Evolutionary conservation across 2,797 vertebrate genomes (phyloP), one percentile per base, ranked within the genome.

Genomic region (Liparis tanakae): DNA sequence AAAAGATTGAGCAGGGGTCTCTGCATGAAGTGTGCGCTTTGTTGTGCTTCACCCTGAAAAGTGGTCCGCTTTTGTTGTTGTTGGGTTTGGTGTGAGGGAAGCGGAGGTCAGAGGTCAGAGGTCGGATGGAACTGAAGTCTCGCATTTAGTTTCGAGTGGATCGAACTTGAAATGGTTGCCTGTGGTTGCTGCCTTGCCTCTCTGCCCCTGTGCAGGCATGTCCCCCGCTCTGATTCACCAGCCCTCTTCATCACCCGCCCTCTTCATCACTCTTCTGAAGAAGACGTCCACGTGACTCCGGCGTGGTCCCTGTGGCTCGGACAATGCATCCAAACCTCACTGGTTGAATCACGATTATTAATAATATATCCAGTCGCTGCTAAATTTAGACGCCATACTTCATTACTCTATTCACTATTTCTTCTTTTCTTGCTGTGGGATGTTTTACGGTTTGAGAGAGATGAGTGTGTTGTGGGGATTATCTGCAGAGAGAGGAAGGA

Each of bases 141-240:
- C 3, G 55, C 18, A 2, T 55, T 60, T 70, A 70, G n/a, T 81
- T 83, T 66, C 53, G 46, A 58, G 34, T 50, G 15, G 41, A 65
- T 75, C n/a, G 62, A 87, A 90, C 82, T 90, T 86, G 86, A 90
- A 83, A 76, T 76, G 67, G 74, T 80, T 75, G 82, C 80, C 67
- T 83, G 78, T 73, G 85, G 78, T 83, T 82, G 15, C 79, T 77
- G 76, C 78, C 79, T 72, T 83, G 63, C 79, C 83, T 60, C 83
- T 60, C 68, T 72, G 75, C 70, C 51, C 82, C 75, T 88, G 86
- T 80, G 72, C 59, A 57, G 83, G 12, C 87, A 77, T 78, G 87
- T 79, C 77, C 78, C 46, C 2, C 36, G 34, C 53, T 83, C 53
- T 89, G 82, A 87, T 83, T 91, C 75, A 85, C 46, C 51, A 74